Evolutionary conservation across 2,888 invertebrate species (phyloP).

Genomic region (Nephrocerus scutellatus): DNA sequence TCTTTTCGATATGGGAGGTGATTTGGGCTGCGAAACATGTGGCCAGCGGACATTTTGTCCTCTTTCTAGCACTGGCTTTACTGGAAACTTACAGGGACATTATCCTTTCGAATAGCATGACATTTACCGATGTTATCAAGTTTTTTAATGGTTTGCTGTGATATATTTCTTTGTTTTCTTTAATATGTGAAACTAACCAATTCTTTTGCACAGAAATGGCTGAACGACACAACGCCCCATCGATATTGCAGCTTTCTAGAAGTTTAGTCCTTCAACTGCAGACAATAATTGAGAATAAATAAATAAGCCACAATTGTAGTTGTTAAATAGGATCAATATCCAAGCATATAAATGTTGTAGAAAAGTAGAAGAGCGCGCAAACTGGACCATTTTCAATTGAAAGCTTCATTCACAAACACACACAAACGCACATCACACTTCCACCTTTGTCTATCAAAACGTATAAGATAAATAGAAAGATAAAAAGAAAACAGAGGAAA

Average conservation of each 20-base stretch:
- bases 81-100: conserved; percentile 91
- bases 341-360: too few relatives aligned
- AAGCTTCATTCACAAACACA: too few relatives aligned
- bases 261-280: conserved; percentile 85
- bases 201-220: conserved; percentile 78
- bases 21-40: conserved; percentile 91
- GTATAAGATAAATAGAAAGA: too few relatives aligned
- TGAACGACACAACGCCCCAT: conserved; percentile 81
- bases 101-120: conserved; percentile 91
- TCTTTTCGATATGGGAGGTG: conserved; percentile 91
- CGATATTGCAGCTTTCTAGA: conserved; percentile 75
- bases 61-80: conserved; percentile 86
- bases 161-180: background rate
- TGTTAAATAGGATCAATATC: too few relatives aligned
- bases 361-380: too few relatives aligned
- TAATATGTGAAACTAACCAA: background rate
- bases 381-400: too few relatives aligned
- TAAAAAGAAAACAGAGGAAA: too few relatives aligned
- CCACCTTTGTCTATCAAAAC: too few relatives aligned
- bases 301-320: too few relatives aligned
- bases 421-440: too few relatives aligned
- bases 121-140: conserved; percentile 96
- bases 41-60: conserved; percentile 80
- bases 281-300: conserved; percentile 88
- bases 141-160: conserved; percentile 84